Base-by-base conservation (phyloP, 2,888 invertebrate species). In the Muschampia plurimacula region DNA sequence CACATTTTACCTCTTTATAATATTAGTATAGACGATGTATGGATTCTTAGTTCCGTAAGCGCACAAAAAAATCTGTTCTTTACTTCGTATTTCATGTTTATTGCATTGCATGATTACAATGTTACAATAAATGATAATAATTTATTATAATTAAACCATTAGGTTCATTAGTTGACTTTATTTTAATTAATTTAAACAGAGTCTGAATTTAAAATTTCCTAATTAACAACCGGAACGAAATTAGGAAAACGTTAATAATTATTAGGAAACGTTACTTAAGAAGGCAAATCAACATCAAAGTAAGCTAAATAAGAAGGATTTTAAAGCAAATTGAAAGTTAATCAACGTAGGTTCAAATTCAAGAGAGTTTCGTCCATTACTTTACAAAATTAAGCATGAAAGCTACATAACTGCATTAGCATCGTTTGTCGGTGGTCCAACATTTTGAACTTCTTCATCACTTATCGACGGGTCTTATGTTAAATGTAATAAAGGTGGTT, bases 341-440 rank as follows among this genome's bases (percentile, higher is more conserved):
- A 63, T 72, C 63, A 72, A 62, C 67, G 28, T 66, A 65, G 66
- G 71, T 66, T 55, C 63, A 59, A 49, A 55, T 75, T 68, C 28
- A 59, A 74, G 72, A 57, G 60, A 67, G 72, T 77, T 73, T 73
- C 66, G 67, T 75, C 64, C 74, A 62, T 74, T 66, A 66, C 74
- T 76, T 75, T 74, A 76, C 74, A 74, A 75, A 76, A 76, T 76
- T 75, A 76, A 75, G 75, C 64, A 63, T 74, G 64, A 71, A 71
- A 62, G 70, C 74, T 59, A 72, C 74, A 74, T 73, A 69, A 76
- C 59, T 77, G 69, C 69, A 74, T 75, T 77, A 76, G 67, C 74
- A 73, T 73, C 74, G 74, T 78, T 78, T 74, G 75, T 71, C 74
- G 74, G 69, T 71, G 68, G 69, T 66, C 74, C 77, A 74, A 69